phyloP scores from a whole-genome alignment of 2,888 invertebrate species.

The Melikaiella ostensackeni region DNA sequence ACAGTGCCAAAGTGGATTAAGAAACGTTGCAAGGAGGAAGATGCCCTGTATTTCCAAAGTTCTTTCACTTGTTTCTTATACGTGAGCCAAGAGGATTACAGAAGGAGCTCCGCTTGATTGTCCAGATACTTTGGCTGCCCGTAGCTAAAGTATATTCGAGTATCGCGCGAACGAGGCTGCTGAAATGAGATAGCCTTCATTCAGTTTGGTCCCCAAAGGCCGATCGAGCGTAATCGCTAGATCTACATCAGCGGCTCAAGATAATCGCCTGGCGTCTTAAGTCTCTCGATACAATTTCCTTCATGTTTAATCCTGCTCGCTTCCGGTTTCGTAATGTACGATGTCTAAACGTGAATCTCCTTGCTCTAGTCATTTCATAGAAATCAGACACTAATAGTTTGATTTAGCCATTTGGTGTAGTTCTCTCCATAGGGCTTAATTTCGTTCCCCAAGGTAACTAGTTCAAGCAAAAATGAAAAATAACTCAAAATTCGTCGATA shows the following conservation, averaged over 20 bases:
- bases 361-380: not conserved
- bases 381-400: not conserved
- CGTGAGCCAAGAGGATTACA: constrained; percentile 33
- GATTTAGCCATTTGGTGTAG: not conserved
- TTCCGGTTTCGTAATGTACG: not conserved
- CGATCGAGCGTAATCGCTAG: constrained; percentile 52
- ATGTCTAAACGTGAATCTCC: not conserved
- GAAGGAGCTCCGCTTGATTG: constrained; percentile 45
- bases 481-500: too few species aligned
- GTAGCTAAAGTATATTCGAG: constrained; percentile 32
- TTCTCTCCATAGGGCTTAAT: too few species aligned
- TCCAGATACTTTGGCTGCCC: constrained; percentile 43
- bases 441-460: too few species aligned
- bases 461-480: too few species aligned
- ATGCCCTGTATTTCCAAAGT: not conserved
- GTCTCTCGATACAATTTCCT: not conserved
- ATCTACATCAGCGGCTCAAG: constrained; percentile 43
- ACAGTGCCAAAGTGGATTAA: constrained; percentile 3
- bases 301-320: not conserved
- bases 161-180: constrained; percentile 35
- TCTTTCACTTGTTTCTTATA: not conserved
- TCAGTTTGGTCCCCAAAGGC: constrained; percentile 50
- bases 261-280: not conserved
- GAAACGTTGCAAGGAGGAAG: not conserved
- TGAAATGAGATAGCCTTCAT: constrained; percentile 50